Evolutionary conservation across 1,140 invertebrate genomes (phyloP).

Genomic region (Euborellia annulipes): DNA sequence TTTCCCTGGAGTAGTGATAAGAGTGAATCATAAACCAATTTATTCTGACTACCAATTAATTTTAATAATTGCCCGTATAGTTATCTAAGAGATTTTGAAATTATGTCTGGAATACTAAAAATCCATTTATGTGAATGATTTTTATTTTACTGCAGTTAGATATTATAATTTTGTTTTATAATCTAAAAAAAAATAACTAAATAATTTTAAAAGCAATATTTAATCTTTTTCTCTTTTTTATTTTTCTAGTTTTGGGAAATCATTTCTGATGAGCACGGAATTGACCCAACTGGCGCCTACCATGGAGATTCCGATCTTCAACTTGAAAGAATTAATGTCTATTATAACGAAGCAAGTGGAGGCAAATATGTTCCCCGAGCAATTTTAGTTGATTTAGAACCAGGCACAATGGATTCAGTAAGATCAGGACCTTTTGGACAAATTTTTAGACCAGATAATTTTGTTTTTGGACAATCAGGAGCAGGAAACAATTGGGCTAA

Average conservation of each 20-base stretch:
- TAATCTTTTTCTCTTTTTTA: slow-evolving; percentile 11
- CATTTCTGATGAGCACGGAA: slow-evolving; percentile 83
- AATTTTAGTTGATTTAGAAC: slow-evolving; percentile 81
- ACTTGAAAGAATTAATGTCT: slow-evolving; percentile 79
- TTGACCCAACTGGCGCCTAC: slow-evolving; percentile 73
- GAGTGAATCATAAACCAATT: too few species aligned
- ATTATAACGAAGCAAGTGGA: slow-evolving; percentile 77
- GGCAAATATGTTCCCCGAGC: slow-evolving; percentile 87
- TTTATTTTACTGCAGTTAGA: too few species aligned
- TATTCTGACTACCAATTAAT: too few species aligned
- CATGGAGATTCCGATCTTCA: slow-evolving; percentile 75
- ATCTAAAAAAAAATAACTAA: too few species aligned
- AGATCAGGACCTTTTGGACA: slow-evolving; percentile 72
- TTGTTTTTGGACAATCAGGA: slow-evolving; percentile 65
- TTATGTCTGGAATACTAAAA: too few species aligned
- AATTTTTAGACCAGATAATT: slow-evolving; percentile 80
- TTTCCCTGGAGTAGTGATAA: too few species aligned
- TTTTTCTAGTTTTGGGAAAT: slow-evolving; percentile 66
- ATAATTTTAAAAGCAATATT: too few species aligned
- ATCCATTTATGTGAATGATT: too few species aligned
- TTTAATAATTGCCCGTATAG: too few species aligned
- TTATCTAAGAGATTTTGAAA: too few species aligned
- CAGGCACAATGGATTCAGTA: slow-evolving; percentile 89
- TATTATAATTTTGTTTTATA: too few species aligned
- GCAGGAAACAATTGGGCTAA: slow-evolving; percentile 80